phyloP scores from a whole-genome alignment of 1,140 invertebrate genomes.

The Paraescarpia echinospica region DNA sequence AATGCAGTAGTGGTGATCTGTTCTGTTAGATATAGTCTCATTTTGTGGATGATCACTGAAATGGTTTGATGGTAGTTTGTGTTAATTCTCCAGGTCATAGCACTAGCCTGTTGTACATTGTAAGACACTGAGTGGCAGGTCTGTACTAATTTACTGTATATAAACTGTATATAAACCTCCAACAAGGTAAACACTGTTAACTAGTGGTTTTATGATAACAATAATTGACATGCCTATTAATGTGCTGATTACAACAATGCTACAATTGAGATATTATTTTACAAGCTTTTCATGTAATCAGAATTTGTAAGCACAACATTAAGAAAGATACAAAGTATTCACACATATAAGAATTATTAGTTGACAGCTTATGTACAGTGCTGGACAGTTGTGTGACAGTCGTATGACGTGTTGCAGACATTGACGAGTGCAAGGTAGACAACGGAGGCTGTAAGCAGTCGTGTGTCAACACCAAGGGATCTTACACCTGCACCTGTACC shows the following conservation, averaged over 20 bases:
- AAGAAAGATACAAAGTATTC: not conserved
- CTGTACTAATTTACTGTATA: not conserved
- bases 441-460: slow-evolving; percentile 37
- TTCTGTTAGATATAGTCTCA: not conserved
- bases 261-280: not conserved
- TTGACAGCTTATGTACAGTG: not conserved
- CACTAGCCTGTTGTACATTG: not conserved
- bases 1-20: not conserved
- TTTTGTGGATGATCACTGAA: not conserved
- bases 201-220: not conserved
- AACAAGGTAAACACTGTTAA: not conserved
- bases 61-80: not conserved
- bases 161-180: too few relatives aligned
- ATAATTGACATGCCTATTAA: not conserved
- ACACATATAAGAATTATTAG: not conserved
- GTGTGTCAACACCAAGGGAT: slow-evolving; percentile 31
- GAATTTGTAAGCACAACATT: not conserved
- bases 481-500: slow-evolving; percentile 43
- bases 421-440: slow-evolving; percentile 39
- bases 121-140: not conserved
- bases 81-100: not conserved
- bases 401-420: slow-evolving; percentile 36
- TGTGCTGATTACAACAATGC: not conserved
- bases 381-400: not conserved
- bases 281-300: not conserved